Evolutionary conservation across 1,140 invertebrate species (phyloP), one percentile per base, ranked within the genome.

Genomic region (Trachymyrmex septentrionalis): DNA sequence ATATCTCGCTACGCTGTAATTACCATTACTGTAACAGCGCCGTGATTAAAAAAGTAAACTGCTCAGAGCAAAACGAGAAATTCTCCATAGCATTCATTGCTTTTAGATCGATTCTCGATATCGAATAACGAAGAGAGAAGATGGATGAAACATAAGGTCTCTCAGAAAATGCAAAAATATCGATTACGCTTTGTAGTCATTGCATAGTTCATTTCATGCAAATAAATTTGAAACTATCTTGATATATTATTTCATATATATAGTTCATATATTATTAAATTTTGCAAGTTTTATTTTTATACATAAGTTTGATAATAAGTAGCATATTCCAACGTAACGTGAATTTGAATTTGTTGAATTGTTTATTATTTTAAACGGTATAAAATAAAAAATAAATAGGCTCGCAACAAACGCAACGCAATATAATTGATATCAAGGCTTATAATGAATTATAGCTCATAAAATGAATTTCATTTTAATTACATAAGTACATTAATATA

Each of bases 1-100:
- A 82, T 73, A 73, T 71, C 55, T 59, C 38, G 38, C 38, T 24
- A 48, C 9, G 27, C 14, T 16, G 34, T 75, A 84, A 84, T 84
- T 73, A 30, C 55, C 30, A 61, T 73, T 34, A 27, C 50, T 38
- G 64, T 48, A 81, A 84, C 38, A 44, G 9, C 38, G 9, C 34
- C 48, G n/a, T 61, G 69, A 84, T 84, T 84, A 63, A 84, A 75
- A 73, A 59, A 61, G 30, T 75, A 75, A 84, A 75, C 24, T 53
- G 55, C 38, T 72, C 57, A 34, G 44, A 48, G 38, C 10, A 73
- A 64, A 84, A 44, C 19, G 34, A 72, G n/a, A 73, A 75, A 61
- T 84, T 75, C 27, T 84, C 48, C 27, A 14, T 50, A 21, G 2
- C 55, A 30, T 57, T 84, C 80, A 84, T 75, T 75, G 27, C 57